These are phyloP conservation scores for Huso huso DNA, from an alignment of 2,797 vertebrate genomes.

Conservation along the genomic window DNA sequence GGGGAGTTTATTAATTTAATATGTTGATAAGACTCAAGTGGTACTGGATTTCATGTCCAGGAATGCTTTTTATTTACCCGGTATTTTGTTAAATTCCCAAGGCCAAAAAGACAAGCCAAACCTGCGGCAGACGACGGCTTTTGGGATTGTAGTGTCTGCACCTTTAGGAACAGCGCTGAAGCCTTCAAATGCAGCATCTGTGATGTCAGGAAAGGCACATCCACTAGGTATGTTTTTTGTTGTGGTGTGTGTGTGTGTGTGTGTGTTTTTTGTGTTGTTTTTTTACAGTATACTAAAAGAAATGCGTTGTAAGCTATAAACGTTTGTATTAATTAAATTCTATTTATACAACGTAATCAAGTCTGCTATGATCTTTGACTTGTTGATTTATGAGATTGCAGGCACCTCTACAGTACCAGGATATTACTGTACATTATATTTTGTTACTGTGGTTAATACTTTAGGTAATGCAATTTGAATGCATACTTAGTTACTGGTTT, in stretches of 20 bases:
- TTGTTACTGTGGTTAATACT: too few species aligned
- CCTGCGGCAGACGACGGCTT: slow-evolving; percentile 88
- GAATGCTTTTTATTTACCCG: not conserved
- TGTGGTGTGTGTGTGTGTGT: slow-evolving; percentile 14
- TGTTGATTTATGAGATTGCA: slow-evolving; percentile 36
- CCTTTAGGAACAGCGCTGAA: slow-evolving; percentile 95
- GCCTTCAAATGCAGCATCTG: slow-evolving; percentile 99
- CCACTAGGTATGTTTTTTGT: slow-evolving; percentile 76
- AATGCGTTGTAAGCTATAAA: slow-evolving; percentile 35
- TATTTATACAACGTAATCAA: slow-evolving; percentile 26
- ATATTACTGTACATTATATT: not conserved
- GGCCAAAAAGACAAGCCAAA: slow-evolving; percentile 98
- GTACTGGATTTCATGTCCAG: not conserved
- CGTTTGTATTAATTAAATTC: slow-evolving; percentile 34
- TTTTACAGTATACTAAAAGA: slow-evolving; percentile 36
- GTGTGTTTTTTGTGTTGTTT: slow-evolving; percentile 45
- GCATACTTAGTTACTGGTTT: not conserved
- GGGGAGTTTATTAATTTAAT: not conserved
- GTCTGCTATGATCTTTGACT: slow-evolving; percentile 29
- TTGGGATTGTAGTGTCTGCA: slow-evolving; percentile 99
- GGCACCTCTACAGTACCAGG: slow-evolving; percentile 1
- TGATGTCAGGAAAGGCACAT: slow-evolving; percentile 98
- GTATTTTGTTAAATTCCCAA: slow-evolving; percentile 41
- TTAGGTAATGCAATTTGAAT: too few species aligned
- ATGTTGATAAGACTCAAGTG: not conserved